Base-by-base conservation (phyloP, 1,140 invertebrate genomes). In the Drosophila tristis region DNA sequence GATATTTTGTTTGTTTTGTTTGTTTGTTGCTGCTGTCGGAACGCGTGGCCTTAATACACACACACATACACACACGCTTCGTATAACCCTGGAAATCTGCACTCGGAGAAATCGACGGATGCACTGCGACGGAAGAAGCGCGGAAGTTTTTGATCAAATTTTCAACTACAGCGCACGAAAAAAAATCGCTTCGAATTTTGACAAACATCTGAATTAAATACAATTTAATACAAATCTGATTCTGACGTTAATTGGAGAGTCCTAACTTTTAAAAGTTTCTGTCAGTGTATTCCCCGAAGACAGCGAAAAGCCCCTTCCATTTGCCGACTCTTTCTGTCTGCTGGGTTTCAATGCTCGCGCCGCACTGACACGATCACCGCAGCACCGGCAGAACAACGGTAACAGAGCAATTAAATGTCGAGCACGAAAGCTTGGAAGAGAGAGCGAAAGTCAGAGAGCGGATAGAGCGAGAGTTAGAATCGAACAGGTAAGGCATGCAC, bases 131-230 rank as follows among this genome's bases (percentile, higher is more conserved):
- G 2, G 15, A 43, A 1, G 13, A 43, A 0, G 7, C 2, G 11
- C 13, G 13, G 13, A 59, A 75, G 59, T 44, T 75, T 66, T 25
- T 9, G 2, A 8, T 9, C 8, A 44, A 59, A 54, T 55, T 49
- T 49, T 39, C 11, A 7, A 44, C 63, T 44, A 50, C 35, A 47
- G 16, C 48, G 16, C 39, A 50, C 47, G 43, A 56, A 57, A 58
- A 64, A 50, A 39, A 48, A 31, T 62, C 57, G 29, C 43, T 35
- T 63, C 7, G 15, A 86, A 86, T 85, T 86, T 86, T 85, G 68
- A 85, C 73, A 80, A 85, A 65, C 35, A 48, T 66, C 25, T 73
- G 57, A 72, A 73, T 58, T 66, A 47, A 55, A 61, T 42, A 67
- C 73, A 81, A 49, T 58, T 63, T 47, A 58, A 57, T 42, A 67